Percentiles rank a stretch among this genome's conserved stretches.
Conservation (phyloP, 2,113 vertebrate species). For the Malaclemys terrapin region DNA sequence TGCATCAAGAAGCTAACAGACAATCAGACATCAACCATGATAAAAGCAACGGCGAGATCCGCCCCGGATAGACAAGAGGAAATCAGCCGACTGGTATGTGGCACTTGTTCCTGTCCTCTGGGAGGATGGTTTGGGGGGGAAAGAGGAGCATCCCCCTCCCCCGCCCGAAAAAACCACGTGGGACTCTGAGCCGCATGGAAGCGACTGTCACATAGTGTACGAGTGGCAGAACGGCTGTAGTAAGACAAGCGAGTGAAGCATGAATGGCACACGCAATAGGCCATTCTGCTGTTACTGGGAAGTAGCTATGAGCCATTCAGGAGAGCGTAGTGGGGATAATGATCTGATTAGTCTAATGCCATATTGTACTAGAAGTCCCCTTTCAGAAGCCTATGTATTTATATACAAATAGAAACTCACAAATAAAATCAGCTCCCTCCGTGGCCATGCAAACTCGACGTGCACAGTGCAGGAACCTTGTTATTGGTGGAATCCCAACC, state of each 20-base stretch:
- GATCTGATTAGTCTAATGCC: not conserved
- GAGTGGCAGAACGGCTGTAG: not conserved
- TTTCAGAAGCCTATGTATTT: not conserved
- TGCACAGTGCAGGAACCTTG: rapidly evolving
- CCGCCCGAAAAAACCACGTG: rapidly evolving
- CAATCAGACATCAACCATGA: constrained; percentile 89
- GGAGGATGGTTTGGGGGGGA: rapidly evolving
- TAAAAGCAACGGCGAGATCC: constrained; percentile 88
- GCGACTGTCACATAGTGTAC: rapidly evolving
- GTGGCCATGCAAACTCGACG: not conserved
- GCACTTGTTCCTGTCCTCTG: rapidly evolving
- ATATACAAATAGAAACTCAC: rapidly evolving
- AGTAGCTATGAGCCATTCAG: not conserved
- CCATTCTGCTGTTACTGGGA: not conserved
- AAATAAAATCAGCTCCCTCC: not conserved
- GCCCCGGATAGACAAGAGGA: constrained; percentile 88
- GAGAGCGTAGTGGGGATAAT: not conserved
- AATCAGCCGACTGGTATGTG: constrained; percentile 85
- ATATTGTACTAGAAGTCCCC: rapidly evolving
- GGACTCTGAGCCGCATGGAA: not conserved
- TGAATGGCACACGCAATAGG: not conserved
- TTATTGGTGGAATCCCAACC: not conserved
- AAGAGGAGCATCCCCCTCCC: not conserved
- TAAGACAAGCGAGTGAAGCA: too few relatives aligned
- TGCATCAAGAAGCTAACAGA: constrained; percentile 89